A percentile compares a stretch with the other conserved stretches of the same genome.
phyloP scores from a whole-genome alignment of 1,140 invertebrate genomes.

The Phocides pigmalion region DNA sequence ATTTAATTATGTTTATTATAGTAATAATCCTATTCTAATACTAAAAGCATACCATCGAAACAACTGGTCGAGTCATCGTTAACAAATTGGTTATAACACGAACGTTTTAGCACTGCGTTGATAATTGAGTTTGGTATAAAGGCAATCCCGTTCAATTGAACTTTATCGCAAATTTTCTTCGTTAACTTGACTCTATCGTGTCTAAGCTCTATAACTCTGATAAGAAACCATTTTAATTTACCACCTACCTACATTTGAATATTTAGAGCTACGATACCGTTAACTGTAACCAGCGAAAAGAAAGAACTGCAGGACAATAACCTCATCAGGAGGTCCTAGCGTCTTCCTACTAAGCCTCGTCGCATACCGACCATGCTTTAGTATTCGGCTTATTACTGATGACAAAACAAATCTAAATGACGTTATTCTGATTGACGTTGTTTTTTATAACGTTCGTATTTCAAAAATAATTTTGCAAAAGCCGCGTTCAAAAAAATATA shows the following conservation, averaged over 20 bases:
- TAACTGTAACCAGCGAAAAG: conserved; percentile 15
- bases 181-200: not conserved
- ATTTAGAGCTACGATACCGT: conserved; percentile 9
- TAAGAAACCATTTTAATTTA: conserved; percentile 7
- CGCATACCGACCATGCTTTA: not conserved
- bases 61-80: too few relatives aligned
- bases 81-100: not conserved
- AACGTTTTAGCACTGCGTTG: not conserved
- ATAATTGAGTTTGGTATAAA: not conserved
- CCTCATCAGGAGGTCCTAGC: conserved; percentile 25
- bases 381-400: not conserved
- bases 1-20: too few relatives aligned
- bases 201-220: conserved; percentile 1
- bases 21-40: too few relatives aligned
- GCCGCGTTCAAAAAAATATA: too few relatives aligned
- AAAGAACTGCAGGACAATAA: conserved; percentile 20
- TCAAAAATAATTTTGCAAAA: too few relatives aligned
- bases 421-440: too few relatives aligned
- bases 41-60: too few relatives aligned
- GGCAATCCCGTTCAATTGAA: not conserved
- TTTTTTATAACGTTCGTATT: too few relatives aligned
- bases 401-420: too few relatives aligned
- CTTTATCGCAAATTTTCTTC: not conserved
- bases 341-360: conserved; percentile 5
- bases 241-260: conserved; percentile 14